Conservation (phyloP, 2,888 invertebrate genomes). For the Nasonia oneida region DNA sequence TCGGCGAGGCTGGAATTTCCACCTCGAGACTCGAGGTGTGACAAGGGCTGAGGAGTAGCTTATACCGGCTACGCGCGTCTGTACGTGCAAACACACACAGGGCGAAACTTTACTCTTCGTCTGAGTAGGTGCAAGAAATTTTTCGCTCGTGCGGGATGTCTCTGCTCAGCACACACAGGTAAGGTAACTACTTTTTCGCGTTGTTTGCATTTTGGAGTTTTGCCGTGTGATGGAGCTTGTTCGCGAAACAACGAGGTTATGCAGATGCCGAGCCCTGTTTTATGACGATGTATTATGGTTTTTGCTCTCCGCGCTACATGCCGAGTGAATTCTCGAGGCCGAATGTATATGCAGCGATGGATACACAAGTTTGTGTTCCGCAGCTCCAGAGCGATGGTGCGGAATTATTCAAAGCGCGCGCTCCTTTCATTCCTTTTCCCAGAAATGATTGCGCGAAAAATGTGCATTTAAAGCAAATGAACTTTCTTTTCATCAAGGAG, state of each 20-base stretch:
- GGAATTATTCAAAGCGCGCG: neutral
- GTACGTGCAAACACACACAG: neutral
- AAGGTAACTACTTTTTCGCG: neutral
- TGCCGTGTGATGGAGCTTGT: neutral
- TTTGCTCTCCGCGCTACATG: no score
- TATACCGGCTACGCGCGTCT: neutral
- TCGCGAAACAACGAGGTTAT: no score
- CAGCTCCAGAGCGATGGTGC: neutral
- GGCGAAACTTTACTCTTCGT: neutral
- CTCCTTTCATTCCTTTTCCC: neutral
- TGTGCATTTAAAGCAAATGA: neutral
- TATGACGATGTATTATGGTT: no score
- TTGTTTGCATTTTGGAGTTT: neutral
- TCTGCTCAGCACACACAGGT: no score
- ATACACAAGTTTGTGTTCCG: neutral
- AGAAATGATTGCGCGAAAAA: neutral
- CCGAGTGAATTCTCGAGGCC: neutral
- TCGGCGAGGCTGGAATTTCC: neutral
- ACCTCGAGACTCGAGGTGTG: conserved; percentile 1
- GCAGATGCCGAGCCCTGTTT: no score
- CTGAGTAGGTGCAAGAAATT: neutral
- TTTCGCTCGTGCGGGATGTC: neutral
- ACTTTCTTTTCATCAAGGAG: neutral
- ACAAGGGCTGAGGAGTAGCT: neutral
- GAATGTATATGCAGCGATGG: neutral